phyloP scores from a whole-genome alignment of 2,113 vertebrate genomes.

The Calidris pygmaea region DNA sequence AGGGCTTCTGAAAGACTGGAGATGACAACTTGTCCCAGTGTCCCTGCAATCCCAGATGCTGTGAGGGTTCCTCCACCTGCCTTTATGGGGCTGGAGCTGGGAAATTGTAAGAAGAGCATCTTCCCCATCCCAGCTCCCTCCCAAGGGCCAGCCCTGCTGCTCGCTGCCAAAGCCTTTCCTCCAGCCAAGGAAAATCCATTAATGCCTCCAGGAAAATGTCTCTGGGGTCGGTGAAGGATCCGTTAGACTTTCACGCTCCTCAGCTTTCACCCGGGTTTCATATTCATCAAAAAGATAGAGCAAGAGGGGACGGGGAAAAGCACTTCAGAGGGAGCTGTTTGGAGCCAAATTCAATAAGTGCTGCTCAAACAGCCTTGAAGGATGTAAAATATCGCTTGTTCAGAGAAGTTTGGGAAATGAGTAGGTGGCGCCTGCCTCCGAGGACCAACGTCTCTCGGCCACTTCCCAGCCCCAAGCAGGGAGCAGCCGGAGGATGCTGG shows the following conservation, averaged over 20 bases:
- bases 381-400: not conserved
- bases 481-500: not conserved
- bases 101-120: not conserved
- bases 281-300: slow-evolving; percentile 57
- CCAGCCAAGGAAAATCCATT: not conserved
- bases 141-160: not conserved
- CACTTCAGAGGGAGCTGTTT: slow-evolving; percentile 11
- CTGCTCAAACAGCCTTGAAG: not conserved
- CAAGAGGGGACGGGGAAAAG: not conserved
- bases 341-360: slow-evolving; percentile 27
- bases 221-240: slow-evolving; percentile 16
- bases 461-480: not conserved
- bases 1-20: not conserved
- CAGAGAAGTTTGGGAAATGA: not conserved
- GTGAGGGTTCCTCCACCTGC: not conserved
- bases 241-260: slow-evolving; percentile 5
- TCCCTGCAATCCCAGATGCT: not conserved
- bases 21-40: not conserved
- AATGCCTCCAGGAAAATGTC: not conserved
- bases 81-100: not conserved
- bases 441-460: not conserved
- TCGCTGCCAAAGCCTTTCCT: not conserved
- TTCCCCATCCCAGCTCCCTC: not conserved
- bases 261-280: slow-evolving; percentile 1
- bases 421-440: not conserved